Evolutionary conservation across 2,888 invertebrate species (phyloP).

Genomic region (Lasioglossum villosulum): DNA sequence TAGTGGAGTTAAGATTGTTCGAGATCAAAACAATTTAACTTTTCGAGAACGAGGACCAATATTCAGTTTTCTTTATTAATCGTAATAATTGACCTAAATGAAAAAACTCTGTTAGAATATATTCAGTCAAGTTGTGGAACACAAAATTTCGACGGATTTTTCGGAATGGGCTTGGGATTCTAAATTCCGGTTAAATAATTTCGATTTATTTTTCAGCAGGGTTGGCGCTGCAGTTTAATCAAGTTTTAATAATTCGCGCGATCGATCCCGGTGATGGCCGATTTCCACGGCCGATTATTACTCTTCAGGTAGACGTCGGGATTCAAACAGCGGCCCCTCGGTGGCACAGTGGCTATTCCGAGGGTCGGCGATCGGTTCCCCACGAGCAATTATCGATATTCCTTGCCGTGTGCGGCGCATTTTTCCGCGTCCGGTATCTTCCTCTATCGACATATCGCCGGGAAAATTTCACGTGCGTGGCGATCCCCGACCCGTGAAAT

Average conservation of each 20-base stretch:
- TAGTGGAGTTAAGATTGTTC: not conserved
- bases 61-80: too few relatives aligned
- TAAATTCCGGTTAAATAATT: not conserved
- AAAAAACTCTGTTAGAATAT: not conserved
- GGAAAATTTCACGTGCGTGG: constrained; percentile 69
- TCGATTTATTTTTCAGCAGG: not conserved
- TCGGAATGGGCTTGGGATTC: not conserved
- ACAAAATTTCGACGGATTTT: not conserved
- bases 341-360: constrained; percentile 19
- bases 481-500: constrained; percentile 75
- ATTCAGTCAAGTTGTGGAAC: not conserved
- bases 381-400: constrained; percentile 51
- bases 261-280: constrained; percentile 13
- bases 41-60: too few relatives aligned
- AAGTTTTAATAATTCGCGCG: constrained; percentile 17
- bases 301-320: constrained; percentile 25
- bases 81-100: too few relatives aligned
- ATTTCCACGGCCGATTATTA: constrained; percentile 36
- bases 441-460: constrained; percentile 44
- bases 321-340: not conserved
- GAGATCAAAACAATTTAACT: not conserved
- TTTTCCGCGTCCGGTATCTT: constrained; percentile 41
- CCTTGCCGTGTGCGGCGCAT: constrained; percentile 28
- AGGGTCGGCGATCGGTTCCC: constrained; percentile 41
- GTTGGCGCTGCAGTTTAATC: constrained; percentile 11